Base-by-base conservation (phyloP, 2,113 vertebrate species). In the Ursus arctos region DNA sequence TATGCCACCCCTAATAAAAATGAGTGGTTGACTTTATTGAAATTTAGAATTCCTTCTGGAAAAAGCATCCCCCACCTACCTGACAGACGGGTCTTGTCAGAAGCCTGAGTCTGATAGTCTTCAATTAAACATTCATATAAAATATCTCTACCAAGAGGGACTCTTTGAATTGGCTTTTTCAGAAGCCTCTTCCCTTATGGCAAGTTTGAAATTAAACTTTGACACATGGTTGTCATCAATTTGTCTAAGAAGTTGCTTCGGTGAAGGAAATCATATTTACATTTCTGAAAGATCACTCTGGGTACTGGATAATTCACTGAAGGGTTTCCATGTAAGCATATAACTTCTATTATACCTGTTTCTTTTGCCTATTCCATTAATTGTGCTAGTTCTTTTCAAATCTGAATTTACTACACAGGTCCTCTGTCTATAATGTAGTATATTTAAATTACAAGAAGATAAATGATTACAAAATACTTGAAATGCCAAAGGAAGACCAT, bases 191-290 rank as follows among this genome's bases (percentile, higher is more conserved):
- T 95, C 51, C 53, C 49, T 81, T 24, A 47, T 8, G 40, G 77
- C 19, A 96, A 90, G 21, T 88, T 77, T 65, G 24, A 91, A 96
- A 91, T 95, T 79, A 72, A 96, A 65, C 26, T 65, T 71, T 72
- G 67, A 80, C 33, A 88, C 4, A 19, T 33, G 26, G 33, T 53
- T 93, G 59, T 55, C 61, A 87, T 84, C 74, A 33, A 21, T 49
- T 85, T 97, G 43, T 77, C 91, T 92, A 92, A 91, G 24, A 74
- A 71, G 82, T 79, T 74, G n/a, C 33, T 67, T 85, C 91, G 89
- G 88, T 6, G 3, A 88, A 88, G 47, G 36, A 85, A 94, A 80
- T 82, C 18, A 67, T 36, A 57, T 93, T 76, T 69, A 55, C 22
- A 40, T 63, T 61, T 95, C 53, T 65, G 18, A 88, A 91, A 7